These are phyloP conservation scores for Drosophila bocki DNA, from an alignment of 1,140 invertebrate genomes.

Conservation along the genomic window DNA sequence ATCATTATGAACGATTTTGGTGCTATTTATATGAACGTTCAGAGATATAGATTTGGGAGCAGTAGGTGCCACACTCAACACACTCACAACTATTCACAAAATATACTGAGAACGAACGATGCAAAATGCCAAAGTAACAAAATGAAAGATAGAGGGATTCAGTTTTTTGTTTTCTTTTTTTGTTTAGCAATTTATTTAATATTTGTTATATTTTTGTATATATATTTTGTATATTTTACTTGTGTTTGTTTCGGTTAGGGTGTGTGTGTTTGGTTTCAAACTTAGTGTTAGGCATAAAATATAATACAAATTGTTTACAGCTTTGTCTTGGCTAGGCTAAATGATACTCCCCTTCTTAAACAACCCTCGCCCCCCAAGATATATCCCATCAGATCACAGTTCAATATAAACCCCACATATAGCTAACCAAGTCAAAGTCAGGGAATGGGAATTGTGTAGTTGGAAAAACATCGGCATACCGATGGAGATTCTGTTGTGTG, in stretches of 20 bases:
- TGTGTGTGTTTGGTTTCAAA: constrained; percentile 34
- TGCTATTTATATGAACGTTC: constrained; percentile 48
- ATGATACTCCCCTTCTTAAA: constrained; percentile 16
- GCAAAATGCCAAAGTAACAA: constrained; percentile 50
- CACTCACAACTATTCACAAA: constrained; percentile 64
- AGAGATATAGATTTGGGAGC: constrained; percentile 42
- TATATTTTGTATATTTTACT: constrained; percentile 26
- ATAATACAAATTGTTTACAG: constrained; percentile 73
- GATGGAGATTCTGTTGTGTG: constrained; percentile 22
- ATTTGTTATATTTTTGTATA: constrained; percentile 60
- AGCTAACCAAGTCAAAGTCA: constrained; percentile 47
- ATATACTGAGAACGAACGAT: constrained; percentile 62
- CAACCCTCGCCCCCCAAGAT: constrained; percentile 12
- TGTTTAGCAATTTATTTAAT: constrained; percentile 58
- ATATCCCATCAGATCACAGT: constrained; percentile 47
- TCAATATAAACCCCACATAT: constrained; percentile 15
- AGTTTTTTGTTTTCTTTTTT: neutral
- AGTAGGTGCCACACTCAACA: constrained; percentile 59
- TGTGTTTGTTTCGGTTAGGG: constrained; percentile 18
- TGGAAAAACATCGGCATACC: constrained; percentile 27
- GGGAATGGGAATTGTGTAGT: constrained; percentile 5
- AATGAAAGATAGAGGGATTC: constrained; percentile 45
- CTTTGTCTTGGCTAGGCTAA: constrained; percentile 48
- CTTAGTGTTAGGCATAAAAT: constrained; percentile 65
- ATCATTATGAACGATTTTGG: constrained; percentile 23